Conservation (phyloP, 2,888 invertebrate species). For the Blomia tropicalis region DNA sequence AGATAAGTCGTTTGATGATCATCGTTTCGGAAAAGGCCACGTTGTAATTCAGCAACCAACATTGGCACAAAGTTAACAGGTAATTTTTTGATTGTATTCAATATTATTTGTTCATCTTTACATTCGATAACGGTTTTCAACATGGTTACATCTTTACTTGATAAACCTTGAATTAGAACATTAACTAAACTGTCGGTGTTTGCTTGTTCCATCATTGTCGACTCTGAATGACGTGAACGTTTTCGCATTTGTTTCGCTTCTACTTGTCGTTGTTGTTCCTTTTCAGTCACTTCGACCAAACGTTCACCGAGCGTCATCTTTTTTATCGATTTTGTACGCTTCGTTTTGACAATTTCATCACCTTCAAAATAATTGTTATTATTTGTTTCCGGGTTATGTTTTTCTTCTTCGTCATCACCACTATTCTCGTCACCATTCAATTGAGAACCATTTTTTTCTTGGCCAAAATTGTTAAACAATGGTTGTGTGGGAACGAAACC, state of each 20-base stretch:
- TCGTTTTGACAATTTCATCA: neutral
- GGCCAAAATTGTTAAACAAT: neutral
- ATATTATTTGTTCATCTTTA: constrained; percentile 50
- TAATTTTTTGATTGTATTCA: constrained; percentile 54
- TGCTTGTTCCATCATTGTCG: neutral
- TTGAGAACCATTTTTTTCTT: neutral
- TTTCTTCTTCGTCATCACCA: neutral
- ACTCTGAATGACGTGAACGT: neutral
- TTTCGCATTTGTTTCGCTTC: constrained; percentile 32
- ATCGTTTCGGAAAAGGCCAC: constrained; percentile 27
- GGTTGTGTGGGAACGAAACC: constrained; percentile 6
- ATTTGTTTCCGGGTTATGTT: neutral
- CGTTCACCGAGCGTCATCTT: neutral
- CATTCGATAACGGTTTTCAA: constrained; percentile 53
- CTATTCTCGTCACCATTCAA: neutral
- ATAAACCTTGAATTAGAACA: constrained; percentile 60
- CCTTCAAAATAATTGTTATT: neutral
- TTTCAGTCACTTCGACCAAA: neutral
- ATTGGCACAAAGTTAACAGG: constrained; percentile 58
- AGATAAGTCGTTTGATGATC: constrained; percentile 25
- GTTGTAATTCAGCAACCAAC: constrained; percentile 51
- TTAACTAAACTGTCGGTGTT: constrained; percentile 58
- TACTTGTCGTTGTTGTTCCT: constrained; percentile 8
- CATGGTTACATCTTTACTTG: constrained; percentile 61
- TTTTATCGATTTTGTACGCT: neutral